Percentiles rank a stretch among this genome's conserved stretches.
Conservation (phyloP, 2,797 vertebrate genomes). For the Sebastes minor region DNA sequence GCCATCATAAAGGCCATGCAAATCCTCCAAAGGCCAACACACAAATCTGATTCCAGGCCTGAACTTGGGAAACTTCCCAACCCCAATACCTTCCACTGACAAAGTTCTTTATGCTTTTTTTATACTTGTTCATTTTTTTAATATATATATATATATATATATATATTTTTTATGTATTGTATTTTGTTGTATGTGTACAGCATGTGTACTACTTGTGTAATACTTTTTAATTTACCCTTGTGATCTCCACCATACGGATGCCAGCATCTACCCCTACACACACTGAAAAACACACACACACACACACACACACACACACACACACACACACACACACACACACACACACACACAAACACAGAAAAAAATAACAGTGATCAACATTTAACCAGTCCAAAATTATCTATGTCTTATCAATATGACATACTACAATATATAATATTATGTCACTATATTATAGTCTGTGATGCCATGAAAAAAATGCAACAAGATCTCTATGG, state of each 20-base stretch:
- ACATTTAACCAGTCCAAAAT: background rate
- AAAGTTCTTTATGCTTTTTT: background rate
- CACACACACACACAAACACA: slow-evolving; percentile 8
- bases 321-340: background rate
- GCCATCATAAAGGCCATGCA: background rate
- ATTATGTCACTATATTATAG: background rate
- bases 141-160: background rate
- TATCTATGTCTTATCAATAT: background rate
- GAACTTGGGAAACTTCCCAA: background rate
- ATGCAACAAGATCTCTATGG: background rate
- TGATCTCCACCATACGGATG: slow-evolving; percentile 89
- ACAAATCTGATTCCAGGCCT: background rate
- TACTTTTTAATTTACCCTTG: slow-evolving; percentile 79
- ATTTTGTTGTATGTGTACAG: background rate
- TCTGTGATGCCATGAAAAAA: background rate
- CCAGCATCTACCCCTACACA: slow-evolving; percentile 76
- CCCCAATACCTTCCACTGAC: background rate
- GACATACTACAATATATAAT: background rate
- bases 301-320: too few relatives aligned
- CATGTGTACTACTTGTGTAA: slow-evolving; percentile 11
- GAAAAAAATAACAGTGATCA: background rate
- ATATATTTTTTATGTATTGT: background rate
- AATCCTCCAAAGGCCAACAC: background rate
- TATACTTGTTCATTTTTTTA: background rate
- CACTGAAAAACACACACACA: background rate